These are phyloP conservation scores for Aporophyla nigra DNA, from an alignment of 2,888 invertebrate species.

Conservation along the genomic window DNA sequence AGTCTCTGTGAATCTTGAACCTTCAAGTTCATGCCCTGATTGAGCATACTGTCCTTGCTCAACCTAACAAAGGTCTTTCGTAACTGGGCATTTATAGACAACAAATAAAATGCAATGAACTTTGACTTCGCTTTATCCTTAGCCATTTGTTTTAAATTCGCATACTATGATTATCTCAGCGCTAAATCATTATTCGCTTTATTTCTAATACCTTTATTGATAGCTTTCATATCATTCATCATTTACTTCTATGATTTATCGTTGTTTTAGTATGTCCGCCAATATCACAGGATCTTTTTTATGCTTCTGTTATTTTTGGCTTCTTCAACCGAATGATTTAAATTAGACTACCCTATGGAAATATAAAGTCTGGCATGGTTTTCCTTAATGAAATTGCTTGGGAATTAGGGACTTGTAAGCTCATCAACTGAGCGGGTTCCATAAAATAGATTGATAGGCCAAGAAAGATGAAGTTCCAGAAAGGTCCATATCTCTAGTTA, in stretches of 20 bases:
- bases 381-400: background rate
- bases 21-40: background rate
- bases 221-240: conserved; percentile 3
- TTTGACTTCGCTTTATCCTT: conserved; percentile 12
- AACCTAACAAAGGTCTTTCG: background rate
- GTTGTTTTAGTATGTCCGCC: background rate
- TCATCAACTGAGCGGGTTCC: background rate
- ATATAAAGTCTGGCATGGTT: background rate
- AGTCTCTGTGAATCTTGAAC: too few relatives aligned
- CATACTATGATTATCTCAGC: background rate
- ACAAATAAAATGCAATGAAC: conserved; percentile 28
- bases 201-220: background rate
- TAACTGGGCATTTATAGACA: background rate
- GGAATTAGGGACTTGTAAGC: background rate
- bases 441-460: background rate
- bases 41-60: conserved; percentile 2
- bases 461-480: background rate
- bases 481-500: background rate
- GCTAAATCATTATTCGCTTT: background rate
- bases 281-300: background rate
- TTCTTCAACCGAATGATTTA: background rate
- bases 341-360: background rate
- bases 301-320: conserved; percentile 11
- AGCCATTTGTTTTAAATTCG: conserved; percentile 1
- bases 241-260: conserved; percentile 15